A percentile compares a stretch with the other conserved stretches of the same genome.
Conservation (phyloP, 2,888 invertebrate genomes). For the Barypeithes pellucidus region DNA sequence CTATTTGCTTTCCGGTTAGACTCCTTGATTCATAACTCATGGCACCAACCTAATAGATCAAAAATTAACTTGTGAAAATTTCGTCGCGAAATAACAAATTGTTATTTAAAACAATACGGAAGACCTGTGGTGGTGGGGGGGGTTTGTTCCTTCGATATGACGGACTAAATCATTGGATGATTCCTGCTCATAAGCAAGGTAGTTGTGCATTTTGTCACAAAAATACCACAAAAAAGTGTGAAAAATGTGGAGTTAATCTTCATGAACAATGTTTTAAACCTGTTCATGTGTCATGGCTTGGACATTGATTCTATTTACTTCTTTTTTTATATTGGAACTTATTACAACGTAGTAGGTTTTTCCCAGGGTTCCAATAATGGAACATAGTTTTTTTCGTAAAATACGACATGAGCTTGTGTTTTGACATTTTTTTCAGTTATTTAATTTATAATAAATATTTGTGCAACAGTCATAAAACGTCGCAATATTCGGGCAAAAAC, state of each 20-base stretch:
- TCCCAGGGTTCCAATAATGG: conserved; percentile 20
- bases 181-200: conserved; percentile 46
- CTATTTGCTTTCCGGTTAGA: conserved; percentile 55
- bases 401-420: too few species aligned
- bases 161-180: conserved; percentile 51
- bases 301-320: too few species aligned
- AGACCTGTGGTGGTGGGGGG: conserved; percentile 41
- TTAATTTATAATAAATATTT: too few species aligned
- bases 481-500: too few species aligned
- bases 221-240: conserved; percentile 44
- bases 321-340: not conserved
- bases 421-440: too few species aligned
- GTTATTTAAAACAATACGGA: conserved; percentile 47
- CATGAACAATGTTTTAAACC: too few species aligned
- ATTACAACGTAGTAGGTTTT: not conserved
- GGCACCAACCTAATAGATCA: conserved; percentile 35
- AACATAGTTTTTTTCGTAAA: conserved; percentile 2
- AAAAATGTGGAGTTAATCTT: conserved; percentile 45
- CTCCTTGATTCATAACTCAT: conserved; percentile 49
- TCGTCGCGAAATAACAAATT: conserved; percentile 43
- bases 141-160: conserved; percentile 48
- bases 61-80: conserved; percentile 44
- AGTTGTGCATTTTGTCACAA: conserved; percentile 45
- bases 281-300: too few species aligned
- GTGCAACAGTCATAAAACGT: too few species aligned